Evolutionary conservation across 1,140 invertebrate species (phyloP), one percentile per base, ranked within the genome.

Genomic region (Tenebrio molitor): DNA sequence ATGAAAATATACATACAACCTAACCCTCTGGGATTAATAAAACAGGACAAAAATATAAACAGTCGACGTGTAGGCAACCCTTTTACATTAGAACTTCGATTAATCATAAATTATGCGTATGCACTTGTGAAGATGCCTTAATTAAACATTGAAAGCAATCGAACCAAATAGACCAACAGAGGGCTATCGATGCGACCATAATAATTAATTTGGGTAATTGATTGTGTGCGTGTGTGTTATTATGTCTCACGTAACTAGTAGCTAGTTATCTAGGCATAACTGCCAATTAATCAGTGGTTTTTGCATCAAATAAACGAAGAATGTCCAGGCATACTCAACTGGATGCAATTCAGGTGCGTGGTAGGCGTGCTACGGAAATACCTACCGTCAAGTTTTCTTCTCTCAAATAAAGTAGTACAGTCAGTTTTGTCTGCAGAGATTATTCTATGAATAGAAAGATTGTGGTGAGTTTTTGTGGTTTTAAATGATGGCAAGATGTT

Each of bases 151-250:
- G n/a, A 58, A 3, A 29, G 23, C 29, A 33, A 58, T n/a, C 29
- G 50, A 4, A 58, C 50, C 12, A 29, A 58, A 58, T 7, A 29
- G 50, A 29, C 21, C 50, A 58, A 29, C 50, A 29, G 44, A 50
- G 44, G 6, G 50, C 12, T 23, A 58, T 58, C 50, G 23, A 25
- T 29, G 23, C 23, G n/a, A 58, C 16, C 29, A 12, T 58, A 58
- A 58, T 58, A 58, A 58, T 58, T 58, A 58, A 58, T 15, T 12
- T 29, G 29, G 50, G 50, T 29, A 58, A 58, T 58, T 58, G 50
- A 58, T 29, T 58, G 23, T 58, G 21, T 12, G 4, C 21, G 17
- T 58, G 23, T 58, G 21, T 12, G 4, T 50, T 50, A n/a, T 23
- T 53, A 53, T 23, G 46, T 19, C 16, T 16, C 42, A 16, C 42